Evolutionary conservation across 1,140 invertebrate genomes (phyloP).

Genomic region (Macrosteles quadrilineatus): DNA sequence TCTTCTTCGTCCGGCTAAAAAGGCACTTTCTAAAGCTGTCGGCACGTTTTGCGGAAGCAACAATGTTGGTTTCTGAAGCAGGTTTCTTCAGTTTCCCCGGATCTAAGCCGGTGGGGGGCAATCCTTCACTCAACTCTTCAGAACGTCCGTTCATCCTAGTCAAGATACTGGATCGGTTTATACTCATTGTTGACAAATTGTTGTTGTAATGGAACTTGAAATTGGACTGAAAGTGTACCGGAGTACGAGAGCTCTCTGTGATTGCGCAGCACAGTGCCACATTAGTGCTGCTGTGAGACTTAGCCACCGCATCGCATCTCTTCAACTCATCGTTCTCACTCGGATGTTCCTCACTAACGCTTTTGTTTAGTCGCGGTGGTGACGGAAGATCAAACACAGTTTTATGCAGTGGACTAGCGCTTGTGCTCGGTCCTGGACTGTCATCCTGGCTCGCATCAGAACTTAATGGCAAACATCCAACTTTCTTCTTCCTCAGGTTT

Average conservation of each 20-base stretch:
- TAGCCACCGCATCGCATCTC: background rate
- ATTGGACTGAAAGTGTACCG: slow-evolving; percentile 30
- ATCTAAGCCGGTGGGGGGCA: slow-evolving; percentile 39
- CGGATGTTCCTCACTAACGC: background rate
- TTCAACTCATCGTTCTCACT: background rate
- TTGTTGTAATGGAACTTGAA: slow-evolving; percentile 23
- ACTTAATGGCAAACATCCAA: slow-evolving; percentile 32
- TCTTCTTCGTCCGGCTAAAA: slow-evolving; percentile 29
- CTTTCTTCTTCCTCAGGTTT: slow-evolving; percentile 28
- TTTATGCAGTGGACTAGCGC: background rate
- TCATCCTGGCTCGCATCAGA: slow-evolving; percentile 30
- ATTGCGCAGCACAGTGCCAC: slow-evolving; percentile 43
- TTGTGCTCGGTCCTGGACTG: background rate
- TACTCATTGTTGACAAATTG: slow-evolving; percentile 8
- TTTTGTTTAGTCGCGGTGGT: slow-evolving; percentile 1
- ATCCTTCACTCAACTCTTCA: slow-evolving; percentile 46
- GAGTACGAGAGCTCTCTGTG: slow-evolving; percentile 39
- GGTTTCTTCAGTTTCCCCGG: slow-evolving; percentile 25
- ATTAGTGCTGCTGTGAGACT: slow-evolving; percentile 39
- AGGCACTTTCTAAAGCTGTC: slow-evolving; percentile 17
- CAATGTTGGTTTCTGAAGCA: slow-evolving; percentile 28
- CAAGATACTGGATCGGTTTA: slow-evolving; percentile 29
- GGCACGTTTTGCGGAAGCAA: background rate
- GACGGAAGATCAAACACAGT: background rate
- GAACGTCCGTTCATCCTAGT: slow-evolving; percentile 36